phyloP scores from a whole-genome alignment of 2,888 invertebrate genomes.

The Spisula solida region DNA sequence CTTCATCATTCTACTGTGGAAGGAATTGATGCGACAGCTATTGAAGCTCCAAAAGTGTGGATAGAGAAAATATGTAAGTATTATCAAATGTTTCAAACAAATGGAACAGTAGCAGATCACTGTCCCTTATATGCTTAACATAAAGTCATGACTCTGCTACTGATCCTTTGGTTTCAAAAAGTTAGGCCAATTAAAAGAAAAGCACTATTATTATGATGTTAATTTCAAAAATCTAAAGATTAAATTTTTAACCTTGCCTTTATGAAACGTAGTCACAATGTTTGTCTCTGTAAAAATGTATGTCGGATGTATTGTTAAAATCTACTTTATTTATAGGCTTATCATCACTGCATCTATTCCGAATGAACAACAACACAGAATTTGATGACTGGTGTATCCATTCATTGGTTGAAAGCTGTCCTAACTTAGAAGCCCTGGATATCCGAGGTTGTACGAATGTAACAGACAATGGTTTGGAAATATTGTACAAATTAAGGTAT shows the following conservation, averaged over 20 bases:
- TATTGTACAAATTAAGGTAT: slow-evolving; percentile 91
- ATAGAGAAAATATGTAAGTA: slow-evolving; percentile 91
- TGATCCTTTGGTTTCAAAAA: not conserved
- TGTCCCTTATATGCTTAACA: not conserved
- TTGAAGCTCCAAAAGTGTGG: slow-evolving; percentile 94
- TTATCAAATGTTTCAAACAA: not conserved
- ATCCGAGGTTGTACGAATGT: slow-evolving; percentile 93
- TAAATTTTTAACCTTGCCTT: no score
- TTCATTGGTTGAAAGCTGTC: slow-evolving; percentile 87
- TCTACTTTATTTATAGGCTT: slow-evolving; percentile 87
- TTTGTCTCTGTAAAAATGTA: no score
- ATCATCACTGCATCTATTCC: slow-evolving; percentile 92
- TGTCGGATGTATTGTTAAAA: no score
- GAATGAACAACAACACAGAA: slow-evolving; percentile 91
- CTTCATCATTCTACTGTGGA: slow-evolving; percentile 91
- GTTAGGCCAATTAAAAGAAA: no score
- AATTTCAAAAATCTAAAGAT: no score
- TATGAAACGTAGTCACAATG: no score
- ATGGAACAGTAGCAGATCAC: no score
- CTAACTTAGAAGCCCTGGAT: slow-evolving; percentile 92
- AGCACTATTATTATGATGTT: no score
- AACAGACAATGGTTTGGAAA: slow-evolving; percentile 91
- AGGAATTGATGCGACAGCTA: slow-evolving; percentile 93
- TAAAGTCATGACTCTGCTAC: not conserved
- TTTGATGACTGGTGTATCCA: slow-evolving; percentile 94